Percentiles rank a stretch among this genome's conserved stretches.
Conservation (phyloP, 2,797 vertebrate species). For the Pangasius mekongensis region DNA sequence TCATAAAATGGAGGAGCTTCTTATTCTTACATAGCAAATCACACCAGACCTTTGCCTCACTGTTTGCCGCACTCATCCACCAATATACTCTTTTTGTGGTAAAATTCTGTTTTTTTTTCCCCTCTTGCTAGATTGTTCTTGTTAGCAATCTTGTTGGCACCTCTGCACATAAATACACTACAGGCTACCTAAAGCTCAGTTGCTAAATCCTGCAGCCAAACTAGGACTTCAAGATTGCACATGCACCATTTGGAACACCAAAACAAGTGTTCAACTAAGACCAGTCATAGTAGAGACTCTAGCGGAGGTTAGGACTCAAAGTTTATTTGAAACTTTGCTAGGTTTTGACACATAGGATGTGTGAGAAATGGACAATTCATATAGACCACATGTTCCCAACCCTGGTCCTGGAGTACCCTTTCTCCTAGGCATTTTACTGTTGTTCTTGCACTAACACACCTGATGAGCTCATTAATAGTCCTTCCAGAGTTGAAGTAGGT, state of each 20-base stretch:
- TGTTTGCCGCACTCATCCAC: background rate
- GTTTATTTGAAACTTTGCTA: background rate
- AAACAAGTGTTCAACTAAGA: background rate
- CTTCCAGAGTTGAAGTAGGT: background rate
- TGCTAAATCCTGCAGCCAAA: background rate
- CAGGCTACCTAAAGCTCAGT: background rate
- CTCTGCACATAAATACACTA: conserved; percentile 2
- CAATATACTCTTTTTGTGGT: background rate
- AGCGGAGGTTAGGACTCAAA: background rate
- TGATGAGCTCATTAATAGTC: background rate
- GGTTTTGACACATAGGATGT: background rate
- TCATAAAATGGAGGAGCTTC: background rate
- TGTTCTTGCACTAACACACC: background rate
- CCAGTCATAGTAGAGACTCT: background rate
- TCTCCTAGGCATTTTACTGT: background rate
- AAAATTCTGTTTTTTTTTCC: background rate
- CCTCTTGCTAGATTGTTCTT: background rate
- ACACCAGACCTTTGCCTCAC: background rate
- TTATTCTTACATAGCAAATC: background rate
- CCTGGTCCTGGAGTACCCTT: background rate
- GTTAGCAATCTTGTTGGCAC: background rate
- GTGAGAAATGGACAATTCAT: background rate
- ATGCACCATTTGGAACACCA: background rate
- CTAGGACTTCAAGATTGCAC: background rate
- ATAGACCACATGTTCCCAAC: background rate